Conservation (phyloP, 2,888 invertebrate genomes). For the Philereme vetulata region DNA sequence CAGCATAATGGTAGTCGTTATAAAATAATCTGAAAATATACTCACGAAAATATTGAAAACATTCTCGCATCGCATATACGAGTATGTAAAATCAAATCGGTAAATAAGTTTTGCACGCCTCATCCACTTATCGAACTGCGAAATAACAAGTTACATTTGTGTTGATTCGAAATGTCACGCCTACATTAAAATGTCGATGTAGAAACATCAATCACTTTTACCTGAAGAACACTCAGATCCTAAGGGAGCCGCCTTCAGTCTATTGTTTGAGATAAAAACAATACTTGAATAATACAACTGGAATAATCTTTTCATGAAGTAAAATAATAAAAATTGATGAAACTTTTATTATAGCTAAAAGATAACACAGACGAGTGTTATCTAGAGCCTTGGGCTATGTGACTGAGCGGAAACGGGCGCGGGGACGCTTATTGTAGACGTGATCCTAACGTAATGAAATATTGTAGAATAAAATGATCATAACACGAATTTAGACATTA, state of each 20-base stretch:
- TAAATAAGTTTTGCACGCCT: background rate
- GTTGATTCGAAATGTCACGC: slow-evolving; percentile 56
- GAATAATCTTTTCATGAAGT: slow-evolving; percentile 12
- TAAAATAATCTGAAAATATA: too few relatives aligned
- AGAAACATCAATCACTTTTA: slow-evolving; percentile 68
- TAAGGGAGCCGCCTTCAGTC: slow-evolving; percentile 52
- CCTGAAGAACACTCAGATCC: slow-evolving; percentile 62
- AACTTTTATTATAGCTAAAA: slow-evolving; percentile 16
- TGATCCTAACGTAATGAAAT: too few relatives aligned
- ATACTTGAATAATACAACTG: slow-evolving; percentile 18
- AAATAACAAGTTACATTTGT: slow-evolving; percentile 13
- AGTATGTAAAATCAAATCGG: too few relatives aligned
- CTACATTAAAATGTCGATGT: slow-evolving; percentile 60
- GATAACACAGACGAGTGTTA: background rate
- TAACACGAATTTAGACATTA: too few relatives aligned
- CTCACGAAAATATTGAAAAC: too few relatives aligned
- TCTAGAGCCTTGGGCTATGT: too few relatives aligned
- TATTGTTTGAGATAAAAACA: slow-evolving; percentile 49
- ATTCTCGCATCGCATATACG: too few relatives aligned
- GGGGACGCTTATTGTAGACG: too few relatives aligned
- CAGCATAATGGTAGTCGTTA: too few relatives aligned
- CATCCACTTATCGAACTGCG: slow-evolving; percentile 1
- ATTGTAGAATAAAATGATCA: too few relatives aligned
- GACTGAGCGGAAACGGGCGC: too few relatives aligned
- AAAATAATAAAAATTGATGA: slow-evolving; percentile 30